phyloP scores from a whole-genome alignment of 2,113 vertebrate species.

The Laticauda laticaudata region DNA sequence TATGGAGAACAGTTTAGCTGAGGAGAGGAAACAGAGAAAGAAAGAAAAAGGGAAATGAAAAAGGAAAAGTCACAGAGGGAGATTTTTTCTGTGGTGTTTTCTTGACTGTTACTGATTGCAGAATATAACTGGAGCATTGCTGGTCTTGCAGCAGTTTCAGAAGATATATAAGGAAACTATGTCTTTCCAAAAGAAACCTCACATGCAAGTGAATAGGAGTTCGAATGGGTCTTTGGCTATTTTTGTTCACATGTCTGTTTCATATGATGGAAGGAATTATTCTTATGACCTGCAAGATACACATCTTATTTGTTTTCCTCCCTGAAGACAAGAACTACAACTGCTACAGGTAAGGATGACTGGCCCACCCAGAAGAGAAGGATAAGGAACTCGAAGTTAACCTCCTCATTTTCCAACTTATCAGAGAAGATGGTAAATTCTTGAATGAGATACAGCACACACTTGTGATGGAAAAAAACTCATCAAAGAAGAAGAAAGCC shows the following conservation, averaged over 20 bases:
- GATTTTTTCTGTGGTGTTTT: neutral
- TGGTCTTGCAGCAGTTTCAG: neutral
- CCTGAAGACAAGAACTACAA: neutral
- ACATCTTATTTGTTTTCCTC: neutral
- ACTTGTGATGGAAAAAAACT: neutral
- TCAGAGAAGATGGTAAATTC: neutral
- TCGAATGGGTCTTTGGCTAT: neutral
- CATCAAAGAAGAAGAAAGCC: neutral
- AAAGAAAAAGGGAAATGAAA: neutral
- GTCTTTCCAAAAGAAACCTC: neutral
- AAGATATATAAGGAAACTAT: neutral
- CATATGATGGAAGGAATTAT: neutral
- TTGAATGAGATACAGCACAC: neutral
- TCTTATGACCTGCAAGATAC: neutral
- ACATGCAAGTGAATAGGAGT: neutral
- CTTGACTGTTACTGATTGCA: neutral
- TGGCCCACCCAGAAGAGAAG: neutral
- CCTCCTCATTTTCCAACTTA: neutral
- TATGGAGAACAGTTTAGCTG: neutral
- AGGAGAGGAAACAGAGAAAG: neutral
- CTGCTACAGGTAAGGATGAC: neutral
- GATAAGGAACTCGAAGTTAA: neutral
- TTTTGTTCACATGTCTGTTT: neutral
- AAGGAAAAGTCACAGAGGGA: neutral
- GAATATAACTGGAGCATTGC: neutral